A percentile compares a stretch with the other conserved stretches of the same genome.
Evolutionary conservation across 1,140 invertebrate species (phyloP).

Genomic region (Apocrypta bakeri): DNA sequence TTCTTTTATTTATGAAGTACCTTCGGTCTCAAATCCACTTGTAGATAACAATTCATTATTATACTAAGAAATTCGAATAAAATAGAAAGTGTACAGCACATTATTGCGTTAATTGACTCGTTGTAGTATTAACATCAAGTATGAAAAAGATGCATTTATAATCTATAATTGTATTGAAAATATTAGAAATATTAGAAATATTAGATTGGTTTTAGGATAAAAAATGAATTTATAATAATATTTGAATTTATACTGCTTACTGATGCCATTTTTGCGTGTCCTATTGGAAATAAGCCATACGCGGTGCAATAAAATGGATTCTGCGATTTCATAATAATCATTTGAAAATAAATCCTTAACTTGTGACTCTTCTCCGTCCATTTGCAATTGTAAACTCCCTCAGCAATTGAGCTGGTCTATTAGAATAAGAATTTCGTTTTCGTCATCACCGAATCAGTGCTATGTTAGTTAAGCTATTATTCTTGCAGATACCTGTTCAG

Average conservation of each 20-base stretch:
- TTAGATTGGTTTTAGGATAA: too few relatives aligned
- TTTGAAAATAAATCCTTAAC: neutral
- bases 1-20: too few relatives aligned
- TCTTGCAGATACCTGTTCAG: neutral
- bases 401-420: neutral
- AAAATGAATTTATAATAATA: too few relatives aligned
- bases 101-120: neutral
- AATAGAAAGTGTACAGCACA: neutral
- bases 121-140: conserved; percentile 3
- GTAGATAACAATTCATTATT: too few relatives aligned
- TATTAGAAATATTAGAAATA: too few relatives aligned
- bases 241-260: too few relatives aligned
- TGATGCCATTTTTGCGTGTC: neutral
- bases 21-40: too few relatives aligned
- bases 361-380: neutral
- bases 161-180: too few relatives aligned
- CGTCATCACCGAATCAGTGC: neutral
- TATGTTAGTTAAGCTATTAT: neutral
- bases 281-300: conserved; percentile 1
- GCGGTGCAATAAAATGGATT: conserved; percentile 7
- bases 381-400: neutral
- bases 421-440: neutral
- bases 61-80: too few relatives aligned
- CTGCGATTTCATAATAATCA: conserved; percentile 1
- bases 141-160: neutral